Evolutionary conservation across 2,797 vertebrate genomes (phyloP).

Genomic region (Liparis tanakae): DNA sequence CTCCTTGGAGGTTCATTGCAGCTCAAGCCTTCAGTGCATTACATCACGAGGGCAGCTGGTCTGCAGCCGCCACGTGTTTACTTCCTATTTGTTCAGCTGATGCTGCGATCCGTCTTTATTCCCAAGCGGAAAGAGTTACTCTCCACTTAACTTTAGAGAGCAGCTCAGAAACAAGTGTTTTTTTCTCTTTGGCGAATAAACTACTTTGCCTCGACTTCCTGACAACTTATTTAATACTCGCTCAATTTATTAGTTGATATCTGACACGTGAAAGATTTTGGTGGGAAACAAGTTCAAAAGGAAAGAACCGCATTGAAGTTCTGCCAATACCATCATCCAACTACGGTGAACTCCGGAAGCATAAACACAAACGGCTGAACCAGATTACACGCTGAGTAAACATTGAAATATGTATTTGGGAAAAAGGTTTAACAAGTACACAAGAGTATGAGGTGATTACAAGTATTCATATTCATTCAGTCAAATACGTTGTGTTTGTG

Average conservation of each 20-base stretch:
- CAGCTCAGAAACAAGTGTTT: not conserved
- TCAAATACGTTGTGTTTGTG: slow-evolving; percentile 2
- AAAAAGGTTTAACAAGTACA: not conserved
- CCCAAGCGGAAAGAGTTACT: not conserved
- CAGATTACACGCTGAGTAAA: not conserved
- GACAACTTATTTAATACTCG: slow-evolving; percentile 1
- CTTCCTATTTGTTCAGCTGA: slow-evolving; percentile 39
- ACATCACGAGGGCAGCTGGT: slow-evolving; percentile 6
- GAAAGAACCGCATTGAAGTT: not conserved
- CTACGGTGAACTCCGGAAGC: not conserved
- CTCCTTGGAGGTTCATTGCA: slow-evolving; percentile 1
- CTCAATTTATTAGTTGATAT: not conserved
- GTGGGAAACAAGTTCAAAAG: not conserved
- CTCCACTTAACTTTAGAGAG: not conserved
- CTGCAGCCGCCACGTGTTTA: slow-evolving; percentile 3
- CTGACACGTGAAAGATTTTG: slow-evolving; percentile 6
- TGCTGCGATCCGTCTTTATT: not conserved
- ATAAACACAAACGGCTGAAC: not conserved
- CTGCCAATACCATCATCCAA: not conserved
- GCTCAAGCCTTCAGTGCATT: not conserved
- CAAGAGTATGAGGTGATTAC: not conserved
- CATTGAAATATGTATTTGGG: not conserved
- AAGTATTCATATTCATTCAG: not conserved
- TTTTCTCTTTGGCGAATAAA: slow-evolving; percentile 7
- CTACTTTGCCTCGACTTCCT: slow-evolving; percentile 4